phyloP scores from a whole-genome alignment of 2,888 invertebrate genomes.

The Rhaphigaster nebulosa region DNA sequence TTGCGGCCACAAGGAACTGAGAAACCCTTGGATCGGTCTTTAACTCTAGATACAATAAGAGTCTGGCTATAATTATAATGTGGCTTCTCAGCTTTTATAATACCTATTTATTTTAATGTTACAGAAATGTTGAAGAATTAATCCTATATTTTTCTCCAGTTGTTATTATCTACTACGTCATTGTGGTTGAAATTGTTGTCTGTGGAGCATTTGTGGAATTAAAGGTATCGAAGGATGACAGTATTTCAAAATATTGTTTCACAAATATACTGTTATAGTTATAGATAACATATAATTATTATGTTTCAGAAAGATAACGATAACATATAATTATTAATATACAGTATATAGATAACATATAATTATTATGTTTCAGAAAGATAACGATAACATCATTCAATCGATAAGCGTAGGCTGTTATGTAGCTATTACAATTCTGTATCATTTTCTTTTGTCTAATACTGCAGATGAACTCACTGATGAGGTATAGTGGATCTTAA shows the following conservation, averaged over 20 bases:
- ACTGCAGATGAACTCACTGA: not conserved
- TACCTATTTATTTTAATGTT: not conserved
- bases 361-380: conserved; percentile 35
- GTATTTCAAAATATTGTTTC: not conserved
- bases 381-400: not conserved
- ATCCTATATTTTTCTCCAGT: not conserved
- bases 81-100: too few relatives aligned
- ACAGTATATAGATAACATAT: too few relatives aligned
- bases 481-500: not conserved
- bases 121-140: conserved; percentile 20
- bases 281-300: not conserved
- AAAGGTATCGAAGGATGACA: not conserved
- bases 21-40: too few relatives aligned
- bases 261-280: not conserved
- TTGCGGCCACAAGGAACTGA: too few relatives aligned
- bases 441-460: not conserved
- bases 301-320: conserved; percentile 12
- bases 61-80: too few relatives aligned
- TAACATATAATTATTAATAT: too few relatives aligned
- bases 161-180: conserved; percentile 1
- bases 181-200: conserved; percentile 8
- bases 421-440: not conserved
- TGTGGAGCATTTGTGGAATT: conserved; percentile 15
- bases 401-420: not conserved
- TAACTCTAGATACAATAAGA: too few relatives aligned